phyloP scores from a whole-genome alignment of 2,797 vertebrate species.

The Cyprinella venusta region DNA sequence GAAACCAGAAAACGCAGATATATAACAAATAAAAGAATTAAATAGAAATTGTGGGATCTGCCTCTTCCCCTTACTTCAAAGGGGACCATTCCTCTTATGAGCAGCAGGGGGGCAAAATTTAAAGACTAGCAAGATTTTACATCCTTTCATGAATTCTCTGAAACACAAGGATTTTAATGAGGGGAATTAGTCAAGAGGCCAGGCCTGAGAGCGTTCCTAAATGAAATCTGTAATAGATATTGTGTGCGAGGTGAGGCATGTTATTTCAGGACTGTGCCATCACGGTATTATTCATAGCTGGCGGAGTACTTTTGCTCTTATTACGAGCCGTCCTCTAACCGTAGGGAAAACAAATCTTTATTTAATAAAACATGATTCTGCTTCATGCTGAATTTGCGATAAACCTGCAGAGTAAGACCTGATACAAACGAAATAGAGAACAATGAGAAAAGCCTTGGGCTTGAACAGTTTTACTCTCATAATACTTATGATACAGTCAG shows the following conservation, averaged over 20 bases:
- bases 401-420: constrained; percentile 36
- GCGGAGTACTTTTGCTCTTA: neutral
- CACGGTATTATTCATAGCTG: neutral
- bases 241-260: neutral
- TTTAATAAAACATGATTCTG: constrained; percentile 38
- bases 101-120: constrained; percentile 62
- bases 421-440: constrained; percentile 29
- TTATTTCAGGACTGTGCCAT: constrained; percentile 1
- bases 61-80: constrained; percentile 73
- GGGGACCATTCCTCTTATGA: constrained; percentile 56
- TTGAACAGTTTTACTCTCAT: neutral
- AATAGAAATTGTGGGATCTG: constrained; percentile 64
- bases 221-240: constrained; percentile 26
- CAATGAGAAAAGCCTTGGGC: constrained; percentile 16
- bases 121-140: constrained; percentile 56
- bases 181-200: constrained; percentile 39
- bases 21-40: constrained; percentile 70
- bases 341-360: constrained; percentile 26
- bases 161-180: constrained; percentile 41
- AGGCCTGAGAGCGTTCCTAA: constrained; percentile 3
- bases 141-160: constrained; percentile 63
- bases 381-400: constrained; percentile 38
- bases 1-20: constrained; percentile 61
- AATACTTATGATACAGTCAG: constrained; percentile 6
- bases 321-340: constrained; percentile 10